phyloP scores from a whole-genome alignment of 2,888 invertebrate species.

The Dasysyrphus albostriatus region DNA sequence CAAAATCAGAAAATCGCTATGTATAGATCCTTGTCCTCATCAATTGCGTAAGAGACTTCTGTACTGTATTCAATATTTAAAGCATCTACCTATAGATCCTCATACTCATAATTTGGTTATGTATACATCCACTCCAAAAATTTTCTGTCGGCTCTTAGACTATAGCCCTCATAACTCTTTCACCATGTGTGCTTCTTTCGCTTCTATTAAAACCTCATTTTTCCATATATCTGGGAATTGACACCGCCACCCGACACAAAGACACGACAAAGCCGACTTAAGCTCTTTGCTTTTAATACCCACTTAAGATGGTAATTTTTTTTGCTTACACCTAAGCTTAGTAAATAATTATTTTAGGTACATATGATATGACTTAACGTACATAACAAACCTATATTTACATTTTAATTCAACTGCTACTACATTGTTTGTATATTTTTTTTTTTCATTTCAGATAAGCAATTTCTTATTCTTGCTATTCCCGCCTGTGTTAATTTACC shows the following conservation, averaged over 20 bases:
- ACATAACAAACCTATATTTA: neutral
- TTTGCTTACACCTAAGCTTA: conserved; percentile 9
- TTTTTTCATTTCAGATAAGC: conserved; percentile 87
- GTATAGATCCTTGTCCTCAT: no score
- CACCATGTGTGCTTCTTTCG: no score
- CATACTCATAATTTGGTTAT: no score
- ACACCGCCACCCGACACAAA: neutral
- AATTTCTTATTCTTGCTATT: conserved; percentile 91
- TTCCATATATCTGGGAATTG: neutral
- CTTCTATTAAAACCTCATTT: neutral
- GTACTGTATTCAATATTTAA: no score
- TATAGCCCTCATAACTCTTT: no score
- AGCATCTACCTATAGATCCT: no score
- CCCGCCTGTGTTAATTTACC: conserved; percentile 90
- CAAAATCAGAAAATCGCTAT: no score
- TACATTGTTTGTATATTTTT: neutral
- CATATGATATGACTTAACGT: neutral
- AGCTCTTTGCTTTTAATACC: neutral
- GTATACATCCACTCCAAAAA: no score
- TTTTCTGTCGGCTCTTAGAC: no score
- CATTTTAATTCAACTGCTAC: conserved; percentile 1
- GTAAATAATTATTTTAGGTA: neutral
- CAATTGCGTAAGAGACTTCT: no score
- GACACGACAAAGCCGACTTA: neutral
- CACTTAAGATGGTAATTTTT: neutral